Evolutionary conservation across 2,888 invertebrate species (phyloP).

Genomic region (Orthosia incerta): DNA sequence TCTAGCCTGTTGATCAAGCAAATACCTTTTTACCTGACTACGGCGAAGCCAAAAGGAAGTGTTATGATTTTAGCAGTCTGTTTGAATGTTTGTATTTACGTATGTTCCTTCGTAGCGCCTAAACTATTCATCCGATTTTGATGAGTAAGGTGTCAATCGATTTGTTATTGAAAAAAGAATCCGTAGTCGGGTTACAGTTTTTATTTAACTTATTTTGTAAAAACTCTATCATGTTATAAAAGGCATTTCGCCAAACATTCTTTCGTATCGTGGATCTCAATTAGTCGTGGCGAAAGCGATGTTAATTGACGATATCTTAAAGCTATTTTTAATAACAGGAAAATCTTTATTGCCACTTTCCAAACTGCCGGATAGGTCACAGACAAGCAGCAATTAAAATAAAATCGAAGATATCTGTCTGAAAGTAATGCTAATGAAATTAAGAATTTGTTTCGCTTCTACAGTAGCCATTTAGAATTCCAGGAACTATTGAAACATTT

Average conservation of each 20-base stretch:
- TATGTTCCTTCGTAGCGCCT: no score
- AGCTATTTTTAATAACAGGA: constrained; percentile 33
- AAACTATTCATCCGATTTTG: no score
- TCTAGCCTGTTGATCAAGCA: no score
- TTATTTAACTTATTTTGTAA: no score
- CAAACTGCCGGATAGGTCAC: constrained; percentile 36
- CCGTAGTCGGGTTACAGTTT: no score
- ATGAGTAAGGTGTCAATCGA: no score
- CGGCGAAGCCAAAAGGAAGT: no score
- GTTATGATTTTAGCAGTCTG: no score
- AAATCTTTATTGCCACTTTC: constrained; percentile 44
- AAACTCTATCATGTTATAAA: no score
- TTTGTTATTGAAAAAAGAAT: no score
- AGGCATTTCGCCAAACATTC: constrained; percentile 7
- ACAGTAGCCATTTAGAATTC: constrained; percentile 6
- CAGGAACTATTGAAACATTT: constrained; percentile 7
- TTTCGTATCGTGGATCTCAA: constrained; percentile 46
- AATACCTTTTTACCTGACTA: no score
- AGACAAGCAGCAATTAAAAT: constrained; percentile 43
- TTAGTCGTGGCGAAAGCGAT: constrained; percentile 56
- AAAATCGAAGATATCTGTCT: constrained; percentile 28
- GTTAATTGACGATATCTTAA: constrained; percentile 33
- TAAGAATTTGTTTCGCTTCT: constrained; percentile 38
- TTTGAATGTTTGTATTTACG: no score
- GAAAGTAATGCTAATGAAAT: constrained; percentile 34